A percentile compares a stretch with the other conserved stretches of the same genome.
phyloP scores from a whole-genome alignment of 2,888 invertebrate genomes.

The Merodon equestris region DNA sequence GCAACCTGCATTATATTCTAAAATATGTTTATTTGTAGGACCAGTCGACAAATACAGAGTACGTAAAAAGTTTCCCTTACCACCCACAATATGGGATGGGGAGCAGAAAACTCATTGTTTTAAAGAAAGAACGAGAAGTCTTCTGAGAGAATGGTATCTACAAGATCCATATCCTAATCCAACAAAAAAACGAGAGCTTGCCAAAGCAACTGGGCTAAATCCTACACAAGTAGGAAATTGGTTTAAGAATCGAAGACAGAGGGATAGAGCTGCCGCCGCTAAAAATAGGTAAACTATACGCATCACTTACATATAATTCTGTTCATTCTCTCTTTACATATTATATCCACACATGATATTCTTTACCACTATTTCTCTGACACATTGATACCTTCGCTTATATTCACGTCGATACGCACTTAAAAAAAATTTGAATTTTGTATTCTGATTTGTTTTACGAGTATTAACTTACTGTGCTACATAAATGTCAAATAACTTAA shows the following conservation, averaged over 20 bases:
- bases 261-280: slow-evolving; percentile 94
- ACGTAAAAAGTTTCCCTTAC: slow-evolving; percentile 94
- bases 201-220: slow-evolving; percentile 93
- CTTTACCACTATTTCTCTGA: no score
- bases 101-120: slow-evolving; percentile 98
- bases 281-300: slow-evolving; percentile 90
- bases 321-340: neutral
- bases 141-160: slow-evolving; percentile 98
- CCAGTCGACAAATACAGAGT: slow-evolving; percentile 97
- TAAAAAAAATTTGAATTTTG: no score
- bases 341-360: no score
- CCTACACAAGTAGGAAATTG: slow-evolving; percentile 96
- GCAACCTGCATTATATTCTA: no score
- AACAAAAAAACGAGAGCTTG: slow-evolving; percentile 94
- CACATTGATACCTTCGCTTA: no score
- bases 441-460: no score
- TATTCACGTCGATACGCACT: no score
- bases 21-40: slow-evolving; percentile 77
- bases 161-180: slow-evolving; percentile 98
- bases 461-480: no score
- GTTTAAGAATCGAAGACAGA: slow-evolving; percentile 93
- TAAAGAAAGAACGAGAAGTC: slow-evolving; percentile 95
- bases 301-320: neutral
- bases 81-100: slow-evolving; percentile 96
- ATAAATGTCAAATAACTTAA: slow-evolving; percentile 38